Percentiles rank a stretch among this genome's conserved stretches.
Conservation (phyloP, 1,140 invertebrate genomes). For the Linepithema humile region DNA sequence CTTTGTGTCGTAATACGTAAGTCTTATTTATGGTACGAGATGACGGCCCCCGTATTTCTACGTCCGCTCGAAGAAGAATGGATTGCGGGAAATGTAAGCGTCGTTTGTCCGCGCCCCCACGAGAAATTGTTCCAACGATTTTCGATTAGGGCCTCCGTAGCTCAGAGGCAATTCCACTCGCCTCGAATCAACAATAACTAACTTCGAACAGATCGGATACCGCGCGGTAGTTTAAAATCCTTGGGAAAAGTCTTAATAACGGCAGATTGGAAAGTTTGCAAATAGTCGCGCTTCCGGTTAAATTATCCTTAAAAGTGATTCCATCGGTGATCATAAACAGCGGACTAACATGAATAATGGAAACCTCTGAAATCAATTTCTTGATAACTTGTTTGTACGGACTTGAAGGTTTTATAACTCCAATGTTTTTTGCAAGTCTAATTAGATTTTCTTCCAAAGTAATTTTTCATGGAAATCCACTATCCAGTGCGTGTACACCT, state of each 20-base stretch:
- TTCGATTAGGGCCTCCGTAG: conserved; percentile 23
- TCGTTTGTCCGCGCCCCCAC: conserved; percentile 12
- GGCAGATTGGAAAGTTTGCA: conserved; percentile 1
- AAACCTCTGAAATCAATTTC: not conserved
- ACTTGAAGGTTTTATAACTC: not conserved
- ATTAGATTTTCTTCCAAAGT: not conserved
- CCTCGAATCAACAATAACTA: conserved; percentile 46
- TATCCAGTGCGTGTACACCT: not conserved
- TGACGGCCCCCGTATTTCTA: conserved; percentile 4
- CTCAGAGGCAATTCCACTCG: not conserved
- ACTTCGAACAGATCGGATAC: conserved; percentile 20
- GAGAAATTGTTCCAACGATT: conserved; percentile 52
- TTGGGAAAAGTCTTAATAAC: not conserved
- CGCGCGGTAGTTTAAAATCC: not conserved
- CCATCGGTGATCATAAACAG: not conserved
- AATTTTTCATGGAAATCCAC: not conserved
- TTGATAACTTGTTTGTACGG: not conserved
- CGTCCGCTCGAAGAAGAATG: conserved; percentile 20
- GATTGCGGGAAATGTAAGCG: conserved; percentile 1
- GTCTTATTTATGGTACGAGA: conserved; percentile 36
- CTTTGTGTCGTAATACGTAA: not conserved
- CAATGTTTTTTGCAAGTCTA: not conserved
- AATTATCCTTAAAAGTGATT: not conserved
- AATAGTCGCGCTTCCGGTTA: not conserved
- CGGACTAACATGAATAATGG: not conserved